Evolutionary conservation across 2,888 invertebrate genomes (phyloP), one percentile per base, ranked within the genome.

Genomic region (Drosophila borborema): DNA sequence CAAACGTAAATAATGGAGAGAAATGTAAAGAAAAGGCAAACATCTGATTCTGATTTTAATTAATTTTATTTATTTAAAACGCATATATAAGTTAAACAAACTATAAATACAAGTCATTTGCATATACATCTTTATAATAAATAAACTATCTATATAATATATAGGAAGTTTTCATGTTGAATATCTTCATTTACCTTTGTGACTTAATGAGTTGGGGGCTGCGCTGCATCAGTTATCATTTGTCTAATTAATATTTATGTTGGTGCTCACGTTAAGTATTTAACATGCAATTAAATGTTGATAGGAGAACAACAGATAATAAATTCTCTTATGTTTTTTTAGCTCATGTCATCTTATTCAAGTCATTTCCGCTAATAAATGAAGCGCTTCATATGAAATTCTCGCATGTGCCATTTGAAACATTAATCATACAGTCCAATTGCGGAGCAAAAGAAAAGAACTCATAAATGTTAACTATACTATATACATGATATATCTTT

Each of bases 391-490:
- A 43, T 40, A 36, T 31, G 23, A 46, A 54, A 20, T 23, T 53
- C 53, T 14, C 18, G 14, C 45, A 18, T n/a, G 12, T 63, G 43
- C 64, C 48, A 53, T 10, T 43, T 14, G 10, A 34, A 63, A 10
- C 63, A 64, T 63, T 64, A 80, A 76, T 76, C 80, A 80, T 48
- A 60, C n/a, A 59, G 38, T 63, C 73, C 66, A 72, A 43, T 31
- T 34, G 49, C 28, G 23, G 23, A 23, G 23, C 23, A 23, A 23
- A 4, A 23, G 23, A 23, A 4, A 4, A 23, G 23, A 23, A 23
- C 23, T 23, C 2, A 4, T 23, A 23, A 23, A 23, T 23, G 23
- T 23, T 28, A 41, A 9, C 9, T 18, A 4, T 8, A 16, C 0
- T 16, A 23, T 9, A 16, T 46, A 16, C 0, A 23, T 23, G 23